Percentiles rank a stretch among this genome's conserved stretches.
These are phyloP conservation scores for Gadopsis bispinosus DNA, from an alignment of 2,797 vertebrate genomes.

Conservation along the genomic window DNA sequence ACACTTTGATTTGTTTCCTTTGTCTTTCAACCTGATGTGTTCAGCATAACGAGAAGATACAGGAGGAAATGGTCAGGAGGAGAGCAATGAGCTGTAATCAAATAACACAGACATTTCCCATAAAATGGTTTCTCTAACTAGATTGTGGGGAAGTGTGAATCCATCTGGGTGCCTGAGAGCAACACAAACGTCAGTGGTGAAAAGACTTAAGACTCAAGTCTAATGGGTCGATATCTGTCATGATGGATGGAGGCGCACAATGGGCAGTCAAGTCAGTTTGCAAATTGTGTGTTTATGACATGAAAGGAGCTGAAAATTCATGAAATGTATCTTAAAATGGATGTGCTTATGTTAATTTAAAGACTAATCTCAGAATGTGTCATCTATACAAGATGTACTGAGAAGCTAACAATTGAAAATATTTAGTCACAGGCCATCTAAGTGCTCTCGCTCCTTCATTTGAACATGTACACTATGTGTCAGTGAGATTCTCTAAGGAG, in stretches of 20 bases:
- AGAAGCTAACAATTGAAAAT: conserved; percentile 14
- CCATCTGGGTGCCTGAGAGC: conserved; percentile 70
- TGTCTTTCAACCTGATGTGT: conserved; percentile 21
- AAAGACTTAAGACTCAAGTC: conserved; percentile 51
- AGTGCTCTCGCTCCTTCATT: conserved; percentile 18
- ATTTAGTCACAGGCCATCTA: conserved; percentile 2
- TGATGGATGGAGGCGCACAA: conserved; percentile 19
- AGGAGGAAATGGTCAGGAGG: conserved; percentile 52
- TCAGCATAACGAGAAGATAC: conserved; percentile 33
- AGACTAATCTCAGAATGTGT: neutral
- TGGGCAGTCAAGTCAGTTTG: neutral
- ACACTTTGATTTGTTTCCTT: conserved; percentile 24
- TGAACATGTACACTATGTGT: conserved; percentile 18
- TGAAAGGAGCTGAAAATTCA: neutral
- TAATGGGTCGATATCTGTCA: conserved; percentile 61
- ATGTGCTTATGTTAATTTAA: neutral
- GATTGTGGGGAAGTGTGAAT: conserved; percentile 80
- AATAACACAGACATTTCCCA: conserved; percentile 80
- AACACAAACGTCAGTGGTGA: conserved; percentile 68
- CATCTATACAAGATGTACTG: neutral
- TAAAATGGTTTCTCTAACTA: conserved; percentile 81
- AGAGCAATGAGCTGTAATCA: conserved; percentile 76
- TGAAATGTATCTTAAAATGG: neutral
- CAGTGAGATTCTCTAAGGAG: conserved; percentile 37
- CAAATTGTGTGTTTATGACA: neutral